Evolutionary conservation across 2,797 vertebrate genomes (phyloP).

Genomic region (Falco novaeseelandiae): DNA sequence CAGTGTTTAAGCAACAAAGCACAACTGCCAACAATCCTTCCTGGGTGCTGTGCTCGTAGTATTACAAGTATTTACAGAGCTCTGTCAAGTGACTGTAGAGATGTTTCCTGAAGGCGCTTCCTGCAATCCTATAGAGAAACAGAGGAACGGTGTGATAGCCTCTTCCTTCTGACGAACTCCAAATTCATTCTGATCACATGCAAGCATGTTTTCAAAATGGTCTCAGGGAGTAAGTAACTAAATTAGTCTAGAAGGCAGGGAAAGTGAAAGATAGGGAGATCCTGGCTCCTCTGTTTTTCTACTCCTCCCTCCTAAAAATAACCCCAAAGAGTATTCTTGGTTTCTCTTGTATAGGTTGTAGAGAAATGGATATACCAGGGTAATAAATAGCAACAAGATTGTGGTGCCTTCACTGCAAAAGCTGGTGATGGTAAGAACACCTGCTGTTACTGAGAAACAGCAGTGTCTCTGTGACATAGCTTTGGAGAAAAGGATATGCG

Average conservation of each 20-base stretch:
- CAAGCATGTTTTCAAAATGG: neutral
- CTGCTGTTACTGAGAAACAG: neutral
- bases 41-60: neutral
- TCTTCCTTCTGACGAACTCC: neutral
- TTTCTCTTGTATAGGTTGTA: neutral
- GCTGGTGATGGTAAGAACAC: rapidly evolving
- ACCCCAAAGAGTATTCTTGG: neutral
- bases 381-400: neutral
- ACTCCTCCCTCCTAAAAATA: neutral
- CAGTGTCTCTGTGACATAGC: rapidly evolving
- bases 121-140: neutral
- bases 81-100: neutral
- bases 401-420: neutral
- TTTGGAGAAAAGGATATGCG: neutral
- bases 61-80: neutral
- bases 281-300: neutral
- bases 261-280: neutral
- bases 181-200: neutral
- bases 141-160: neutral
- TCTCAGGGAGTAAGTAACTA: neutral
- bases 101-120: neutral
- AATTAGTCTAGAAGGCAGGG: neutral
- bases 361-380: neutral
- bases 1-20: neutral
- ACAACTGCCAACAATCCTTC: neutral